Percentiles rank a stretch among this genome's conserved stretches.
These are phyloP conservation scores for Drosophila buzzatii DNA, from an alignment of 2,888 invertebrate species.

Conservation along the genomic window DNA sequence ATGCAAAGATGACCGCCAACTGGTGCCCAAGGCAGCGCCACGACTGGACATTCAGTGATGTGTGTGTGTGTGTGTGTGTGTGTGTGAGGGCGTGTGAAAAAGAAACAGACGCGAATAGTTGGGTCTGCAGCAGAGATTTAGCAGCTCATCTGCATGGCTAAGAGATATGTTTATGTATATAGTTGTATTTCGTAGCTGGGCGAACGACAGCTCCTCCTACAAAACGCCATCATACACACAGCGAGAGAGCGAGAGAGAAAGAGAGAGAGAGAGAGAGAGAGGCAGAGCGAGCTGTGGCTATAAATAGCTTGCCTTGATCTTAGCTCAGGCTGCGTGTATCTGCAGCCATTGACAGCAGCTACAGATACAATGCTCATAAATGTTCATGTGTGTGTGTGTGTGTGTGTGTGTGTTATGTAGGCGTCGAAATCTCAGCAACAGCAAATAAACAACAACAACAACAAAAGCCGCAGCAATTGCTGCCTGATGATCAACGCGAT, in stretches of 20 bases:
- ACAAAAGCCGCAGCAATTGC: conserved; percentile 7
- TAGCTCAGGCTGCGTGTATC: conserved; percentile 51
- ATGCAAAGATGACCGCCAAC: conserved; percentile 36
- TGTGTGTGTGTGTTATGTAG: conserved; percentile 37
- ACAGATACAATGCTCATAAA: conserved; percentile 30
- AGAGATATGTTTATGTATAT: conserved; percentile 18
- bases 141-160: conserved; percentile 45
- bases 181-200: conserved; percentile 11
- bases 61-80: not conserved
- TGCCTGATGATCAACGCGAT: conserved; percentile 41
- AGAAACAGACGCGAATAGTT: conserved; percentile 7
- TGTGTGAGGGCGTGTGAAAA: conserved; percentile 49
- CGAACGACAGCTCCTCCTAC: conserved; percentile 43
- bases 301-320: conserved; percentile 64
- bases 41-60: conserved; percentile 16
- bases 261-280: not conserved
- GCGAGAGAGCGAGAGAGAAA: conserved; percentile 3
- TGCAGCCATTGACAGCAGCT: conserved; percentile 45
- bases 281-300: conserved; percentile 47
- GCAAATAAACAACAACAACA: conserved; percentile 23
- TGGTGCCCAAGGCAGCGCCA: conserved; percentile 15
- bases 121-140: conserved; percentile 18
- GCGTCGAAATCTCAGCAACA: conserved; percentile 70
- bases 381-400: conserved; percentile 6
- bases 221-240: conserved; percentile 21